phyloP scores from a whole-genome alignment of 2,797 vertebrate species.

The Diplodus puntazzo region DNA sequence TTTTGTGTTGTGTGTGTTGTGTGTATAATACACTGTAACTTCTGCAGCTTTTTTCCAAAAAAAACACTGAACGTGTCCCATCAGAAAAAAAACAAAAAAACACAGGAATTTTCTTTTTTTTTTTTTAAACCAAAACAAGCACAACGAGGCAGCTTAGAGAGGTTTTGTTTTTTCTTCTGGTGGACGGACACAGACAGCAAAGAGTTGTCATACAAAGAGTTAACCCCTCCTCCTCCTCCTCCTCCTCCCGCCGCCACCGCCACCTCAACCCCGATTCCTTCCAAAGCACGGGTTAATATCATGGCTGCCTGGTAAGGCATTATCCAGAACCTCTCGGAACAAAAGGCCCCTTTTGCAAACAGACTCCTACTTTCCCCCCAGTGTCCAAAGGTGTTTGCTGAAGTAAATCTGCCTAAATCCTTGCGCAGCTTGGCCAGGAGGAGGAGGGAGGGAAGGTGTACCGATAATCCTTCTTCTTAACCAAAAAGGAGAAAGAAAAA shows the following conservation, averaged over 20 bases:
- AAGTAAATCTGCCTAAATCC: conserved; percentile 99
- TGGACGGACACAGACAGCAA: conserved; percentile 27
- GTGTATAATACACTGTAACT: conserved; percentile 59
- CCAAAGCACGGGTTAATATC: conserved; percentile 93
- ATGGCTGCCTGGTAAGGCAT: conserved; percentile 92
- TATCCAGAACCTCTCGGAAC: conserved; percentile 91
- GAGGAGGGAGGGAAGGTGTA: conserved; percentile 79
- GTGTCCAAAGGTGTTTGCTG: conserved; percentile 98
- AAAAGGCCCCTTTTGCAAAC: conserved; percentile 96
- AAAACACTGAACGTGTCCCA: conserved; percentile 30
- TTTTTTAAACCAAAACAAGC: conserved; percentile 15
- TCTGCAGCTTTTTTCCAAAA: conserved; percentile 53
- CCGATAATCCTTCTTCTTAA: conserved; percentile 82
- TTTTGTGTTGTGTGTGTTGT: conserved; percentile 31
- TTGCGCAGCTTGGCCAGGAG: conserved; percentile 86
- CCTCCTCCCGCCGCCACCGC: background rate
- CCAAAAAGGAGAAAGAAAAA: conserved; percentile 61
- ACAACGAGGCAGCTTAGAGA: background rate
- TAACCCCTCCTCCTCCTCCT: conserved; percentile 72
- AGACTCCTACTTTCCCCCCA: conserved; percentile 88
- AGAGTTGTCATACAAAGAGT: conserved; percentile 84
- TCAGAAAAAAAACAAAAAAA: conserved; percentile 29
- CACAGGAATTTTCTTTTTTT: conserved; percentile 10
- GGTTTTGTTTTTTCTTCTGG: too few species aligned
- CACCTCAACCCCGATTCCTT: conserved; percentile 62